Evolutionary conservation across 2,888 invertebrate species (phyloP).

Genomic region (Synergus umbraculus): DNA sequence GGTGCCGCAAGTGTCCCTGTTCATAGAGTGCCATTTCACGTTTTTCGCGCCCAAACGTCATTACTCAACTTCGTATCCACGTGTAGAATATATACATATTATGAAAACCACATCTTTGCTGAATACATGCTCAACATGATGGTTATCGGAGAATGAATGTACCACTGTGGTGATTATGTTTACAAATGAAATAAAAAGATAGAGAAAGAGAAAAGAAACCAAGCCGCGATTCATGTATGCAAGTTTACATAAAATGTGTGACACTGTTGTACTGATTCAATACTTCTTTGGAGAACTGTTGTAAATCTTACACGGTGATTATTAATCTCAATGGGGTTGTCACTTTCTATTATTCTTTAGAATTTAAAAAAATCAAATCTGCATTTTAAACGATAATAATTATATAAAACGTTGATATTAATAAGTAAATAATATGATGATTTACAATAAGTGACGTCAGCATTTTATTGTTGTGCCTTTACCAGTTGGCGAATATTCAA

Average conservation of each 20-base stretch:
- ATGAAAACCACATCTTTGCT: slow-evolving; percentile 18
- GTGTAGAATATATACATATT: slow-evolving; percentile 10
- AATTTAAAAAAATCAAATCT: background rate
- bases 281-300: background rate
- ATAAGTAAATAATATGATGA: background rate
- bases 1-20: slow-evolving; percentile 65
- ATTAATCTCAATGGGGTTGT: background rate
- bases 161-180: slow-evolving; percentile 23
- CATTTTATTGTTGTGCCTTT: slow-evolving; percentile 7
- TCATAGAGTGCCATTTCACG: slow-evolving; percentile 60
- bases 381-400: too few relatives aligned
- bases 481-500: background rate
- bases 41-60: slow-evolving; percentile 50
- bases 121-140: slow-evolving; percentile 30
- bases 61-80: slow-evolving; percentile 41
- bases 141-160: slow-evolving; percentile 29
- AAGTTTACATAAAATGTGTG: slow-evolving; percentile 4
- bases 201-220: background rate
- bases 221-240: background rate
- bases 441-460: background rate
- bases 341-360: background rate
- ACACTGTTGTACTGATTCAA: slow-evolving; percentile 1
- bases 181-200: background rate
- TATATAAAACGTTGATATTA: too few relatives aligned
- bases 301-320: background rate